These are phyloP conservation scores for Xylocopa sonorina DNA, from an alignment of 1,140 invertebrate species.

Conservation along the genomic window DNA sequence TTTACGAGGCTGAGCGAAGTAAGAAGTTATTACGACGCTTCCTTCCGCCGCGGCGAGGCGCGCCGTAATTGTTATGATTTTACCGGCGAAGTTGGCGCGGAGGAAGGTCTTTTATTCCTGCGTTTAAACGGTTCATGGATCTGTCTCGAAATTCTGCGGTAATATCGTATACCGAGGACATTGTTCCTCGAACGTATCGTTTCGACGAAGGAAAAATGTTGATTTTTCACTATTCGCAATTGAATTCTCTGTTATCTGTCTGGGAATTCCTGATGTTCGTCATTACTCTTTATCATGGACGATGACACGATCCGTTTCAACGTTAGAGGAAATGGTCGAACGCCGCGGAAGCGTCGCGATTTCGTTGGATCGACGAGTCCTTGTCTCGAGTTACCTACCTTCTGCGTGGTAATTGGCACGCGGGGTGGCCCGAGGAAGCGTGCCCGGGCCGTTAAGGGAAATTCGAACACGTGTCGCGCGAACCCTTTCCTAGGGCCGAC, in stretches of 20 bases:
- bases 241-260: not conserved
- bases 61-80: slow-evolving; percentile 32
- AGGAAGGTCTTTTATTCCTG: not conserved
- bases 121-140: slow-evolving; percentile 4
- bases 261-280: no score
- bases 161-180: no score
- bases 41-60: slow-evolving; percentile 44
- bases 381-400: slow-evolving; percentile 48
- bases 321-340: no score
- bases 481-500: slow-evolving; percentile 25
- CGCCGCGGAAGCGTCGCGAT: not conserved
- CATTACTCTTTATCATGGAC: no score
- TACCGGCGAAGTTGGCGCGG: not conserved
- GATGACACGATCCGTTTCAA: no score
- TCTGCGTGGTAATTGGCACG: slow-evolving; percentile 46
- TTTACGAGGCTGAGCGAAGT: slow-evolving; percentile 24
- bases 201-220: not conserved
- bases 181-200: not conserved
- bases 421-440: slow-evolving; percentile 24
- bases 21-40: slow-evolving; percentile 45
- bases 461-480: slow-evolving; percentile 56
- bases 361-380: not conserved
- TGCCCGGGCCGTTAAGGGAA: slow-evolving; percentile 47
- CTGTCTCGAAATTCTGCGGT: not conserved
- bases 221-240: not conserved